A percentile compares a stretch with the other conserved stretches of the same genome.
Evolutionary conservation across 2,113 vertebrate genomes (phyloP).

Genomic region (Scalopus aquaticus): DNA sequence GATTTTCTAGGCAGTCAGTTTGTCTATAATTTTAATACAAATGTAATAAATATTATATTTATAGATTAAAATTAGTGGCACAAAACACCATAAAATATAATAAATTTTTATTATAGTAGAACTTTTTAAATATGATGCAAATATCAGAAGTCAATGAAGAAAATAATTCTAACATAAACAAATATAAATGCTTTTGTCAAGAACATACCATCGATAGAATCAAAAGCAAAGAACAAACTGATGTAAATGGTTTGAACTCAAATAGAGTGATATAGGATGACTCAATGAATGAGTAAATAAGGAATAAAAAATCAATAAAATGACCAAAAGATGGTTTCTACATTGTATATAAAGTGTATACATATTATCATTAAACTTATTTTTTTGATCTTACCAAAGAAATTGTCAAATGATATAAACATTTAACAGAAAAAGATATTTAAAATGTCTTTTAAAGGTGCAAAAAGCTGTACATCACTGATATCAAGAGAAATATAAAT

Average conservation of each 20-base stretch:
- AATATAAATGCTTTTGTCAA: background rate
- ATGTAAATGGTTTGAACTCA: background rate
- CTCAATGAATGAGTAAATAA: background rate
- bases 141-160: background rate
- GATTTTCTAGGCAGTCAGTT: background rate
- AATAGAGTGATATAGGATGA: background rate
- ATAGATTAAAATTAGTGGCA: background rate
- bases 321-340: too few species aligned
- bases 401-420: background rate
- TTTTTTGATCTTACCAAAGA: background rate
- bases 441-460: background rate
- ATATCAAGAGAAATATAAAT: background rate
- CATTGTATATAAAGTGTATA: too few species aligned
- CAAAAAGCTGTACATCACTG: background rate
- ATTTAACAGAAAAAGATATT: background rate
- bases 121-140: background rate
- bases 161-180: background rate
- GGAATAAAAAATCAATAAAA: background rate
- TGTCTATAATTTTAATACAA: background rate
- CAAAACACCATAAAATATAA: too few species aligned
- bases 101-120: background rate
- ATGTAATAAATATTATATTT: background rate
- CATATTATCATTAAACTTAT: too few species aligned
- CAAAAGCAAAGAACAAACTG: background rate
- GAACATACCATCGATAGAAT: too few species aligned